Evolutionary conservation across 2,797 vertebrate species (phyloP), one percentile per base, ranked within the genome.

Genomic region (Vespertilio murinus): DNA sequence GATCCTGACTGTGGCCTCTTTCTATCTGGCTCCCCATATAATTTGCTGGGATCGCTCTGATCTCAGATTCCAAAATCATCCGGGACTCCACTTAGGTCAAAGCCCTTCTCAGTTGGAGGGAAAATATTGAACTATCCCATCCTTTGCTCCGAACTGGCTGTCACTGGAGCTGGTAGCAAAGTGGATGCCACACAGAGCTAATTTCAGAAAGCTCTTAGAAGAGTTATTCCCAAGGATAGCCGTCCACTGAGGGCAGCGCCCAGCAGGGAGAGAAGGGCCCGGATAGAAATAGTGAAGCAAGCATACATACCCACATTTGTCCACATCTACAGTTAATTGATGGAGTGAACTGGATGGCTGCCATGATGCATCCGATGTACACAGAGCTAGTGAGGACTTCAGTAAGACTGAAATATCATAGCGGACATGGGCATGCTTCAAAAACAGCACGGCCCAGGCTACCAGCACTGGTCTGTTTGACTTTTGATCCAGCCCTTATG

Each of bases 401-500:
- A 9, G 40, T 28, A 33, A 79, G 61, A 95, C 84, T 89, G 67
- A 78, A 96, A 74, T 89, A 80, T 67, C 47, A 74, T 2, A 81
- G 38, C 86, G 77, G 35, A 90, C 38, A 14, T 30, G 70, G 40
- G 20, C 4, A 7, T 33, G 40, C 77, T 93, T 82, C 23, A 82
- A 71, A 95, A 94, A 90, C 49, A 88, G 45, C 56, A 40, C 0
- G 1, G 82, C 84, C 49, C 49, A 81, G 42, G 61, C 74, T 82
- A 90, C 91, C 81, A 85, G 83, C 82, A 90, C n/a, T 56, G 77
- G 38, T 91, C 93, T 52, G 14, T 94, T 82, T 96, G 87, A 96
- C 94, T 93, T 96, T 95, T 96, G 93, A 96, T 89, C 90, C 81
- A 90, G 67, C 23, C 87, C 93, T 94, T 95, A 81, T 88, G 81